phyloP scores from a whole-genome alignment of 2,113 vertebrate species.

The Piaya cayana region DNA sequence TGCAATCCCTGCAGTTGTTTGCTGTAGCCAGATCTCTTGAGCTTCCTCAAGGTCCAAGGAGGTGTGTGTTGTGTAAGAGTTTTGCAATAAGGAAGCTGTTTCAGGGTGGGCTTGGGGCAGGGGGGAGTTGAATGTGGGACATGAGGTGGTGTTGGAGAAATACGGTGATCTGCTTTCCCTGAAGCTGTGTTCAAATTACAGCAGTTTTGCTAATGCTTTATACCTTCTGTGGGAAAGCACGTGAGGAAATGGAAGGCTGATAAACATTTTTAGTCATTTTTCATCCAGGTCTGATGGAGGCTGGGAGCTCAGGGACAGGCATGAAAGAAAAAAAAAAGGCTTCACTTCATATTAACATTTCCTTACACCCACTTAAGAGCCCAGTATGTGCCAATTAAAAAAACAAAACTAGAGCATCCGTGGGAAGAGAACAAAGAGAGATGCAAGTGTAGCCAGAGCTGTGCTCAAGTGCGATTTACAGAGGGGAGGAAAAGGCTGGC shows the following conservation, averaged over 20 bases:
- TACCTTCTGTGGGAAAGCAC: not conserved
- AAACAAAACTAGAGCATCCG: not conserved
- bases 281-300: not conserved
- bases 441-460: rapidly evolving
- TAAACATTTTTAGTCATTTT: not conserved
- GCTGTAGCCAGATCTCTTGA: not conserved
- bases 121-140: not conserved
- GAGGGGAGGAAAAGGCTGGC: not conserved
- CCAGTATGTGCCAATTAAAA: not conserved
- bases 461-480: not conserved
- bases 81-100: not conserved
- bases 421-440: not conserved
- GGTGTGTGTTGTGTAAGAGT: too few relatives aligned
- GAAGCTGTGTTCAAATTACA: not conserved
- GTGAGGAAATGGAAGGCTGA: not conserved
- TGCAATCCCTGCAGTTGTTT: too few relatives aligned
- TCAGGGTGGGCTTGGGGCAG: not conserved
- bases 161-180: not conserved
- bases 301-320: not conserved
- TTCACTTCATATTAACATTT: not conserved
- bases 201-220: not conserved
- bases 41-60: too few relatives aligned
- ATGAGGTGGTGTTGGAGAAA: not conserved
- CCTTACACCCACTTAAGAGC: not conserved
- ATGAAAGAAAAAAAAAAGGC: not conserved